Conservation (phyloP, 2,113 vertebrate species). For the Silurus meridionalis region DNA sequence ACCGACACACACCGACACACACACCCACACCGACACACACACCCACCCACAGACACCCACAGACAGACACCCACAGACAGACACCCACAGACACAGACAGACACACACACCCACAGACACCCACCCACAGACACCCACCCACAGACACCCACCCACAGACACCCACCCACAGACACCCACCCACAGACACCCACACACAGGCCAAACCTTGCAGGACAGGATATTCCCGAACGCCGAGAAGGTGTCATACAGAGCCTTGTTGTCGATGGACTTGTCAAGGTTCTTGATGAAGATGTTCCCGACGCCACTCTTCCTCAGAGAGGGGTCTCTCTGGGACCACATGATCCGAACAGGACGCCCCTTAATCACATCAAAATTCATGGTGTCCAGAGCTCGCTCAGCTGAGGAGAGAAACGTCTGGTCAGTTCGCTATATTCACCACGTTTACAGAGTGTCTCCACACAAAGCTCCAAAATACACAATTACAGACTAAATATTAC, state of each 20-base stretch:
- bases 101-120: no score
- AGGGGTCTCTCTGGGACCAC: conserved; percentile 99
- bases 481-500: no score
- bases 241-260: conserved; percentile 98
- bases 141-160: no score
- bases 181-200: no score
- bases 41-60: no score
- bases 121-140: no score
- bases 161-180: no score
- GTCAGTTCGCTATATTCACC: neutral
- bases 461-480: no score
- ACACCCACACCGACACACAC: no score
- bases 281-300: conserved; percentile 99
- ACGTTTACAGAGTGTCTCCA: neutral
- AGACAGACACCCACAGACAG: no score
- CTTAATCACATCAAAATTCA: conserved; percentile 99
- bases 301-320: conserved; percentile 94
- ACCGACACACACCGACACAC: neutral
- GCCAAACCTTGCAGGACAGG: conserved; percentile 94
- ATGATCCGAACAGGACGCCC: conserved; percentile 97
- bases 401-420: conserved; percentile 69
- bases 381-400: conserved; percentile 96
- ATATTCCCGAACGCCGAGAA: conserved; percentile 99
- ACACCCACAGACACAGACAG: no score
- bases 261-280: conserved; percentile 98